Percentiles rank a stretch among this genome's conserved stretches.
These are phyloP conservation scores for Pegoplata infirma DNA, from an alignment of 2,888 invertebrate genomes.

Conservation along the genomic window DNA sequence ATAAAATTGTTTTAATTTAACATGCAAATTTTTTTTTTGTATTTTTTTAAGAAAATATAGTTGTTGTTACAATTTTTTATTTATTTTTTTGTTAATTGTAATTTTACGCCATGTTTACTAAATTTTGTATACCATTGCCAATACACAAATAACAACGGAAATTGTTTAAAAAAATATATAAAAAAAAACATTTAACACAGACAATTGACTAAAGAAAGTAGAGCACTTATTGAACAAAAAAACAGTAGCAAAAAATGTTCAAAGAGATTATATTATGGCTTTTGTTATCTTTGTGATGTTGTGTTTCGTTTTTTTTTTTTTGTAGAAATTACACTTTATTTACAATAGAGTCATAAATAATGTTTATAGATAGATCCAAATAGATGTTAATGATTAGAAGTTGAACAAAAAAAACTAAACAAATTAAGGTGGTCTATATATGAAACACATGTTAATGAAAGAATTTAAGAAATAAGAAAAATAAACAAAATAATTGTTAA, in stretches of 20 bases:
- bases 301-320: not conserved
- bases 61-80: not conserved
- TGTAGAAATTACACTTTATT: not conserved
- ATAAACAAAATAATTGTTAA: too few relatives aligned
- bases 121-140: conserved; percentile 10
- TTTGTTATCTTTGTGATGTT: not conserved
- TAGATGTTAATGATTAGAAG: conserved; percentile 18
- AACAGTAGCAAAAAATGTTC: conserved; percentile 12
- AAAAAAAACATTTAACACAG: conserved; percentile 12
- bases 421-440: conserved; percentile 30
- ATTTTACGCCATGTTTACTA: conserved; percentile 27
- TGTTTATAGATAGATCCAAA: not conserved
- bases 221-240: conserved; percentile 22
- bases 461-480: too few relatives aligned
- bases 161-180: conserved; percentile 48
- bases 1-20: conserved; percentile 22
- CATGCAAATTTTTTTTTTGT: conserved; percentile 24
- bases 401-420: conserved; percentile 19
- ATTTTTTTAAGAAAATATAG: not conserved
- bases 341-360: conserved; percentile 42
- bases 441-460: not conserved
- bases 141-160: conserved; percentile 36
- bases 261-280: not conserved
- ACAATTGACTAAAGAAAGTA: conserved; percentile 44
- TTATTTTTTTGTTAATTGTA: conserved; percentile 27